phyloP scores from a whole-genome alignment of 1,140 invertebrate genomes.

The Ceratina calcarata region DNA sequence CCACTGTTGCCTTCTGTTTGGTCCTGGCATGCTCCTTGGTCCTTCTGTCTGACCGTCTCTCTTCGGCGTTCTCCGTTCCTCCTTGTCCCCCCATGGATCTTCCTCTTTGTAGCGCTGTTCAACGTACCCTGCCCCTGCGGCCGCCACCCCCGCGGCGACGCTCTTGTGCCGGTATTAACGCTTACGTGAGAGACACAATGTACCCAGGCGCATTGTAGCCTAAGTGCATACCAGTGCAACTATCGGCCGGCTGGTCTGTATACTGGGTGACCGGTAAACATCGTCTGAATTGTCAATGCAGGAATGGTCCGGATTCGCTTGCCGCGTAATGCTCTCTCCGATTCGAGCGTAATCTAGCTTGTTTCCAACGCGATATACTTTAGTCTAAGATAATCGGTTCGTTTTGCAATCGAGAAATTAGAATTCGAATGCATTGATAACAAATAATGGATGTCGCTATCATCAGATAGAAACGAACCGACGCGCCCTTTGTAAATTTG shows the following conservation, averaged over 20 bases:
- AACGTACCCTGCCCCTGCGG: neutral
- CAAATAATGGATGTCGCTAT: conserved; percentile 5
- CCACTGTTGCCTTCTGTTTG: conserved; percentile 20
- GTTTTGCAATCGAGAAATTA: neutral
- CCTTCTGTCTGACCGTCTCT: conserved; percentile 30
- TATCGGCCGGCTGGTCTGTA: conserved; percentile 44
- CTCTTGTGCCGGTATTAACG: conserved; percentile 49
- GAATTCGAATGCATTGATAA: neutral
- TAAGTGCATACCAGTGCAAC: conserved; percentile 61
- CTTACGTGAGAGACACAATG: conserved; percentile 54
- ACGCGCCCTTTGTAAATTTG: too few relatives aligned
- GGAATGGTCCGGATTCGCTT: conserved; percentile 30
- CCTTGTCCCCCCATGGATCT: neutral
- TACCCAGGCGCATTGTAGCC: conserved; percentile 51
- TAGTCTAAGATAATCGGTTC: conserved; percentile 8
- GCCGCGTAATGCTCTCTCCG: conserved; percentile 14
- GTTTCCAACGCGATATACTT: conserved; percentile 28
- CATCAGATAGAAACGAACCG: too few relatives aligned
- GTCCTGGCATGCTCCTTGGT: conserved; percentile 38
- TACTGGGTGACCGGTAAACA: conserved; percentile 54
- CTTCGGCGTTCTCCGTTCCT: neutral
- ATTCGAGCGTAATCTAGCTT: conserved; percentile 22
- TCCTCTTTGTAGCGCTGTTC: conserved; percentile 37
- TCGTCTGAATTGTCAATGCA: conserved; percentile 15
- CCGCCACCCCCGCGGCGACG: neutral